A percentile compares a stretch with the other conserved stretches of the same genome.
Evolutionary conservation across 2,888 invertebrate genomes (phyloP).

Genomic region (Phengaris arion): DNA sequence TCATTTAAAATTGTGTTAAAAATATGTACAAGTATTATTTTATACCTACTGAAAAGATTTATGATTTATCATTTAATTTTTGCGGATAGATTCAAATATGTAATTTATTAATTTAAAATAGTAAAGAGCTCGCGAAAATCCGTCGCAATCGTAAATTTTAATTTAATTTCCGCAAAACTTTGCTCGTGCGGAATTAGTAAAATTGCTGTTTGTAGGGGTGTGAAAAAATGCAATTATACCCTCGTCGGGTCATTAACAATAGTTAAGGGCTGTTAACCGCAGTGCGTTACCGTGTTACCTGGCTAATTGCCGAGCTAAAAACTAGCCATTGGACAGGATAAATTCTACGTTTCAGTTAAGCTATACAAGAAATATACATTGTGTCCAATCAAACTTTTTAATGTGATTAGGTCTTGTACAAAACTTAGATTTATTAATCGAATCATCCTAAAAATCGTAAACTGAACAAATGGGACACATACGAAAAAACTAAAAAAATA

Average conservation of each 20-base stretch:
- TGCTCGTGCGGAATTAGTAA: slow-evolving; percentile 66
- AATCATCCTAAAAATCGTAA: not conserved
- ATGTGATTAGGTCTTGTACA: not conserved
- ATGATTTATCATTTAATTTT: not conserved
- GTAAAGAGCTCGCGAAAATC: not conserved
- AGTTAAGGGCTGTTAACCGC: slow-evolving; percentile 53
- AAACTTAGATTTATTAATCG: not conserved
- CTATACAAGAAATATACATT: not conserved
- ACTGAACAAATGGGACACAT: not conserved
- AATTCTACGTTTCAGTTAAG: slow-evolving; percentile 27
- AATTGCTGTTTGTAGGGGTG: slow-evolving; percentile 65
- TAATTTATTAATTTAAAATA: slow-evolving; percentile 12
- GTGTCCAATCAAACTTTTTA: not conserved
- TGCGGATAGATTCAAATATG: not conserved
- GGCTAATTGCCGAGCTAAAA: slow-evolving; percentile 29
- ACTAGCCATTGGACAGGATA: slow-evolving; percentile 17
- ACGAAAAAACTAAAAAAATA: slow-evolving; percentile 29
- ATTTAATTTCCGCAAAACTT: slow-evolving; percentile 29
- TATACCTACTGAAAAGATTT: not conserved
- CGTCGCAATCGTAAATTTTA: slow-evolving; percentile 26
- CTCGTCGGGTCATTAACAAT: slow-evolving; percentile 74
- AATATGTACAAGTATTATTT: no score
- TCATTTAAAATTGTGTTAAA: no score
- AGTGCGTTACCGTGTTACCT: slow-evolving; percentile 40
- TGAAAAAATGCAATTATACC: slow-evolving; percentile 71